These are phyloP conservation scores for Saguinus imperator DNA, from an alignment of 2,113 vertebrate genomes.

Conservation along the genomic window DNA sequence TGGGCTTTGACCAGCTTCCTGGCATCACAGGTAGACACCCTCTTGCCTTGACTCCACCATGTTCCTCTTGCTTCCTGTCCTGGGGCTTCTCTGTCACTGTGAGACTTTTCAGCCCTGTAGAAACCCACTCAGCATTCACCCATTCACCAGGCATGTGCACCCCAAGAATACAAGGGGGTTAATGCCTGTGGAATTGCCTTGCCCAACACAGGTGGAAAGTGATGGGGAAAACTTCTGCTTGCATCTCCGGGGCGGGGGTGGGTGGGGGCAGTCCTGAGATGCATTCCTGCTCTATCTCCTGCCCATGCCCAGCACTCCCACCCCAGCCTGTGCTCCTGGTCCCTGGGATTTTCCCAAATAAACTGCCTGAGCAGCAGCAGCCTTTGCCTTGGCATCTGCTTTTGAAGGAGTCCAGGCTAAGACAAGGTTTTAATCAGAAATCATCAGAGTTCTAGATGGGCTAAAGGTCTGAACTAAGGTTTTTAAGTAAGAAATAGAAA, in stretches of 20 bases:
- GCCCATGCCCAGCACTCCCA: accelerated
- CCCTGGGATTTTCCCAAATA: not conserved
- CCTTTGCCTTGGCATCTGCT: not conserved
- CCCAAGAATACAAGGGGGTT: not conserved
- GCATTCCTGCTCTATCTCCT: accelerated
- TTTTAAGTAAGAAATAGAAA: constrained; percentile 60
- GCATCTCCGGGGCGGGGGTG: accelerated
- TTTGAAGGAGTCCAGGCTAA: not conserved
- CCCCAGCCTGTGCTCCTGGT: not conserved
- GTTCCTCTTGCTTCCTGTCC: not conserved
- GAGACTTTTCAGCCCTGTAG: too few relatives aligned
- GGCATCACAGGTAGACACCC: not conserved
- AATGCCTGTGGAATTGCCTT: not conserved
- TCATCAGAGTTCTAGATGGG: constrained; percentile 41
- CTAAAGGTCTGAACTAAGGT: not conserved
- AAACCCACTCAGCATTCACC: not conserved
- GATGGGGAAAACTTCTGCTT: not conserved
- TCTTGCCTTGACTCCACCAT: not conserved
- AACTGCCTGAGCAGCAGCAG: not conserved
- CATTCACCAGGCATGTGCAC: not conserved
- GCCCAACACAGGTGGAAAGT: not conserved
- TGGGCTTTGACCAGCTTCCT: not conserved
- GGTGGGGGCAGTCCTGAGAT: not conserved
- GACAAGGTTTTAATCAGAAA: constrained; percentile 49
- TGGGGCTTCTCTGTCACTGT: not conserved